phyloP scores from a whole-genome alignment of 1,140 invertebrate species.

The Cylas formicarius region DNA sequence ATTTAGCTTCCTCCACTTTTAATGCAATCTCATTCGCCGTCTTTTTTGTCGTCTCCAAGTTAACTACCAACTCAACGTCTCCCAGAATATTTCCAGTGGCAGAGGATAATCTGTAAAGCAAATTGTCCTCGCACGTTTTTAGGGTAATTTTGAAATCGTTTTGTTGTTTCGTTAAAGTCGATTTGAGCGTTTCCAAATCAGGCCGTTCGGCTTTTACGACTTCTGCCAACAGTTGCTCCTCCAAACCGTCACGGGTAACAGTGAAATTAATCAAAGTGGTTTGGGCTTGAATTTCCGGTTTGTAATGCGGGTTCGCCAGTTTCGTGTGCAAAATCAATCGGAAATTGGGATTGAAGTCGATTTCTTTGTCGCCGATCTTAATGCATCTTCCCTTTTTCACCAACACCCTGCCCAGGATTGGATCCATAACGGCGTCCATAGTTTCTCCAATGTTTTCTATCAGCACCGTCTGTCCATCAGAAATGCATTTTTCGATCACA shows the following conservation, averaged over 20 bases:
- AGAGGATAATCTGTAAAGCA: slow-evolving; percentile 76
- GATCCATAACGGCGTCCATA: slow-evolving; percentile 85
- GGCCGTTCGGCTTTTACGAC: slow-evolving; percentile 91
- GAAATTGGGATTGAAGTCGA: slow-evolving; percentile 80
- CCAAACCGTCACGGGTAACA: slow-evolving; percentile 82
- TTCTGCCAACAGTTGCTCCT: slow-evolving; percentile 89
- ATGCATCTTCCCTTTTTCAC: slow-evolving; percentile 74
- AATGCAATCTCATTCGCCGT: slow-evolving; percentile 85
- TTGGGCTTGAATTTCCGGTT: slow-evolving; percentile 94
- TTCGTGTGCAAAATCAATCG: slow-evolving; percentile 89
- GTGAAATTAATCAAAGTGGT: slow-evolving; percentile 93
- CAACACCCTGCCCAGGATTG: slow-evolving; percentile 78
- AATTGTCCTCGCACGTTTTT: slow-evolving; percentile 83
- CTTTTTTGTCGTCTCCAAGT: slow-evolving; percentile 88
- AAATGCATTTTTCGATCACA: slow-evolving; percentile 71
- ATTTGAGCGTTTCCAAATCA: slow-evolving; percentile 68
- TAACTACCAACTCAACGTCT: slow-evolving; percentile 83
- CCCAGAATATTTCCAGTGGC: slow-evolving; percentile 86
- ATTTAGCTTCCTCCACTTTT: slow-evolving; percentile 77
- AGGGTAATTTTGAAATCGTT: slow-evolving; percentile 92
- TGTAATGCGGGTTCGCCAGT: slow-evolving; percentile 91
- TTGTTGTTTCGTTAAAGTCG: slow-evolving; percentile 76
- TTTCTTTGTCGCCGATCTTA: slow-evolving; percentile 83
- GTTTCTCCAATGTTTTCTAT: slow-evolving; percentile 87
- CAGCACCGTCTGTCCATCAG: slow-evolving; percentile 64